Evolutionary conservation across 2,888 invertebrate species (phyloP), one percentile per base, ranked within the genome.

Genomic region (Eristalinus sepulchralis): DNA sequence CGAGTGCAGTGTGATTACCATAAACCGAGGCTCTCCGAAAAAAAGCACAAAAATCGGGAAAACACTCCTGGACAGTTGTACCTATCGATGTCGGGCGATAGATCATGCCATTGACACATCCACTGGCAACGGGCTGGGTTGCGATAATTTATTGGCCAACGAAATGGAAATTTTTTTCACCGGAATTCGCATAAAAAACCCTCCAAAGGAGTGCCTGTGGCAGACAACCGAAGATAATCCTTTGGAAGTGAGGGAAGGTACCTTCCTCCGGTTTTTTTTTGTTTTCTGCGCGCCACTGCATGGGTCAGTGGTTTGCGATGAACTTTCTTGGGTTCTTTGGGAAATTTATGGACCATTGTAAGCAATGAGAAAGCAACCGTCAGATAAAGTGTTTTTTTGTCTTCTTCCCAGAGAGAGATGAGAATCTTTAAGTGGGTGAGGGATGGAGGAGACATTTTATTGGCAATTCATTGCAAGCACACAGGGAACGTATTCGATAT

Each of bases 51-150:
- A 59, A 53, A 64, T 2, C 0, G n/a, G 17, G 53, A 60, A 47
- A 72, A 57, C 34, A 34, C 47, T 47, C 47, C 47, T 47, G 47
- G 47, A 17, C 47, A 47, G 47, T 47, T 47, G 47, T 47, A 47
- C 47, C 47, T 17, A 17, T 47, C 47, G 47, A 47, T 17, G n/a
- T 55, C 68, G 68, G 62, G 64, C 85, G 68, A 82, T 85, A 82
- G 82, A 85, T 85, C 85, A 85, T 82, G 72, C 82, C 68, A 85
- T 85, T 82, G 85, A 82, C 85, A 78, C 73, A 47, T 47, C 17
- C 47, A n/a, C 47, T 17, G 47, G 47, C 8, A 17, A 17, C 17
- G 47, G 17, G 47, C 4, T 17, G 47, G 47, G 17, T 17, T 47
- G 47, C 8, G 47, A 17, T 47, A 47, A 47, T 47, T 47, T 47